A percentile compares a stretch with the other conserved stretches of the same genome.
Conservation (phyloP, 2,888 invertebrate genomes). For the Emmelina monodactyla region DNA sequence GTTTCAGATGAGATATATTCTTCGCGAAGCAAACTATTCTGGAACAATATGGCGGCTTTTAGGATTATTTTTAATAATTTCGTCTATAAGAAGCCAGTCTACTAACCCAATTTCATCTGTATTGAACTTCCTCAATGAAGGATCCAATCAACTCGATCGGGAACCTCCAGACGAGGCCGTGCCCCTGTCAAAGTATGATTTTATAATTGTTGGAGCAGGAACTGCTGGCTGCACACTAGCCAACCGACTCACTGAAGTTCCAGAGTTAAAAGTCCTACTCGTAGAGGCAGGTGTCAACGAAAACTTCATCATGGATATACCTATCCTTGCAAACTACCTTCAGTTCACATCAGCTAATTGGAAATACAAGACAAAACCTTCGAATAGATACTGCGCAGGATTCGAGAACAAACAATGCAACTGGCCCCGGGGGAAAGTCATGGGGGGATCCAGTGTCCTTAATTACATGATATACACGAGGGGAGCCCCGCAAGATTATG, state of each 20-base stretch:
- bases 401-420: slow-evolving; percentile 78
- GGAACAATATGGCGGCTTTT: slow-evolving; percentile 32
- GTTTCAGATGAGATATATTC: slow-evolving; percentile 47
- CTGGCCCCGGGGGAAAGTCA: slow-evolving; percentile 82
- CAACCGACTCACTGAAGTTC: slow-evolving; percentile 74
- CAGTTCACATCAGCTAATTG: slow-evolving; percentile 79
- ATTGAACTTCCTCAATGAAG: slow-evolving; percentile 61
- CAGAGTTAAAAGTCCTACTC: slow-evolving; percentile 72
- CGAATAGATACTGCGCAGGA: slow-evolving; percentile 74
- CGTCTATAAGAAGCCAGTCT: slow-evolving; percentile 24
- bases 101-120: slow-evolving; percentile 53
- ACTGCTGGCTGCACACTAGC: slow-evolving; percentile 82
- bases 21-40: slow-evolving; percentile 24
- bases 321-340: slow-evolving; percentile 74
- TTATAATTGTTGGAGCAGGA: slow-evolving; percentile 80
- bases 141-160: slow-evolving; percentile 47
- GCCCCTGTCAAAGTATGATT: slow-evolving; percentile 72
- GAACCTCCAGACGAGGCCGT: slow-evolving; percentile 63
- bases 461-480: slow-evolving; percentile 85
- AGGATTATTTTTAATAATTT: too few relatives aligned
- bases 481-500: slow-evolving; percentile 76
- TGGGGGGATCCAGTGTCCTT: slow-evolving; percentile 82
- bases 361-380: slow-evolving; percentile 83
- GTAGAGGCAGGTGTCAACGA: slow-evolving; percentile 78
- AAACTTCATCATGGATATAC: slow-evolving; percentile 78